Evolutionary conservation across 2,113 vertebrate genomes (phyloP).

Genomic region (Psilopogon haemacephalus): DNA sequence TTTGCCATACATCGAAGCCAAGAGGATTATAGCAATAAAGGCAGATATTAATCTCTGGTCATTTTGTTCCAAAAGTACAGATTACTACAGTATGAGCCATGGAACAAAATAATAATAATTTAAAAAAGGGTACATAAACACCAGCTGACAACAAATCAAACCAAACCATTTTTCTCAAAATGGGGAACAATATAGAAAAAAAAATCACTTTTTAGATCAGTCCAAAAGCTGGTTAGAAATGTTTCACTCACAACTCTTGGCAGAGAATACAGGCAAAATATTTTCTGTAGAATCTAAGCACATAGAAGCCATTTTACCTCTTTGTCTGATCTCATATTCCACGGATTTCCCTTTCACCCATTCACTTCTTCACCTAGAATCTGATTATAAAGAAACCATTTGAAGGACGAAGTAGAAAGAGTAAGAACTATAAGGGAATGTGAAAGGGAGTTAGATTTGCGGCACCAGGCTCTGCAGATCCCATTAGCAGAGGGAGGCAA

Average conservation of each 20-base stretch:
- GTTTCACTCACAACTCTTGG: not conserved
- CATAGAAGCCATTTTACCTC: not conserved
- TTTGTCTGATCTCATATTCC: not conserved
- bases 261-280: not conserved
- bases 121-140: not conserved
- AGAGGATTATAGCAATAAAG: not conserved
- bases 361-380: not conserved
- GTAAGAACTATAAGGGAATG: no score
- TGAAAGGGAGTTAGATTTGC: no score
- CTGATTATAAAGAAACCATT: not conserved
- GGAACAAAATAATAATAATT: no score
- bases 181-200: not conserved
- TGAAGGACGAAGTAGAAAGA: no score
- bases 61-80: not conserved
- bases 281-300: not conserved
- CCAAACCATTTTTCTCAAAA: not conserved
- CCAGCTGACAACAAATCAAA: not conserved
- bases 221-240: not conserved
- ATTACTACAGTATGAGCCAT: not conserved
- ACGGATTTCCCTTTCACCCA: not conserved
- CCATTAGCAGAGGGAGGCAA: no score
- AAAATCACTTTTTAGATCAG: not conserved
- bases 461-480: no score
- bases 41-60: not conserved
- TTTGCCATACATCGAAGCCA: not conserved